phyloP scores from a whole-genome alignment of 2,888 invertebrate species.

The Sepiola atlantica region DNA sequence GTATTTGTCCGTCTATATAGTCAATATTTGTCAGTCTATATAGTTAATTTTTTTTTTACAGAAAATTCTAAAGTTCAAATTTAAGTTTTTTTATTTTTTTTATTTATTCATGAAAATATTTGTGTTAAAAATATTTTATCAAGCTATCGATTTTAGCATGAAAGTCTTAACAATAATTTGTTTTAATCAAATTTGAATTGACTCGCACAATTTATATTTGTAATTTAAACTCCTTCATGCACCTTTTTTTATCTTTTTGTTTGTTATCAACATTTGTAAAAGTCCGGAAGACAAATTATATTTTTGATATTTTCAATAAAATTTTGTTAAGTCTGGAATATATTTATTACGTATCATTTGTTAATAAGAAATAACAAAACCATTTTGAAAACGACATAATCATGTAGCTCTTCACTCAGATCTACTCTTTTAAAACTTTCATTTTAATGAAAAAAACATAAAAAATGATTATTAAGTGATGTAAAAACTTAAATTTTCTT shows the following conservation, averaged over 20 bases:
- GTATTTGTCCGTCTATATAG: no score
- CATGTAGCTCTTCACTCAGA: not conserved
- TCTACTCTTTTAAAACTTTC: not conserved
- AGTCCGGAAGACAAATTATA: not conserved
- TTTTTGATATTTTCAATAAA: not conserved
- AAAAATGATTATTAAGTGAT: not conserved
- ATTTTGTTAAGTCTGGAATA: not conserved
- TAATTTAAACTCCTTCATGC: not conserved
- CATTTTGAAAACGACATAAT: not conserved
- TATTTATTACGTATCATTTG: not conserved
- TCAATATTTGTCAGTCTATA: not conserved
- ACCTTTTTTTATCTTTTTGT: not conserved
- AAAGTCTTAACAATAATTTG: not conserved
- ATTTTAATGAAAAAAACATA: not conserved
- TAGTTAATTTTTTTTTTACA: not conserved
- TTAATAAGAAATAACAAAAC: not conserved
- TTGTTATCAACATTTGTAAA: not conserved
- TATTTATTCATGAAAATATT: not conserved
- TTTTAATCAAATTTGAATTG: not conserved
- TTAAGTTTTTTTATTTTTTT: not conserved
- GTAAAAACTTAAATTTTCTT: not conserved
- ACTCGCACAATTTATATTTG: not conserved
- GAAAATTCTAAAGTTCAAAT: not conserved
- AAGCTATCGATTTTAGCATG: not conserved
- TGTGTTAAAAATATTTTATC: not conserved